phyloP scores from a whole-genome alignment of 1,140 invertebrate genomes.

The Vanessa tameamea region DNA sequence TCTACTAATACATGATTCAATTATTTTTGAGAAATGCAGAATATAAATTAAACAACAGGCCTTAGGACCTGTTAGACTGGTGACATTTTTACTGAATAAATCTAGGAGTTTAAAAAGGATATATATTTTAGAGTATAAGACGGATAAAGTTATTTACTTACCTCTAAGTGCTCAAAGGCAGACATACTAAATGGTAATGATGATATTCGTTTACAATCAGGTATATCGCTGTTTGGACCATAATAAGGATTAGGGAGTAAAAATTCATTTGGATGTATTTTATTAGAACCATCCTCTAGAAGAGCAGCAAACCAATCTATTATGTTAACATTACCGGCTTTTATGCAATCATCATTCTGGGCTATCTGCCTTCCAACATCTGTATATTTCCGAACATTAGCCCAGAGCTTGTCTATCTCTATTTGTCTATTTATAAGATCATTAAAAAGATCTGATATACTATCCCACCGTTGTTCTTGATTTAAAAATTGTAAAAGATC shows the following conservation, averaged over 20 bases:
- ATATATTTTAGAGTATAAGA: neutral
- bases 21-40: too few relatives aligned
- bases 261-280: conserved; percentile 56
- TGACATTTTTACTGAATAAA: too few relatives aligned
- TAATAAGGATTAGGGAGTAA: conserved; percentile 46
- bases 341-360: conserved; percentile 85
- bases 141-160: conserved; percentile 57
- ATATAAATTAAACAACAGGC: too few relatives aligned
- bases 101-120: too few relatives aligned
- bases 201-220: conserved; percentile 85
- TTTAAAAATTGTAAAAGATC: conserved; percentile 91
- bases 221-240: conserved; percentile 73
- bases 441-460: conserved; percentile 84
- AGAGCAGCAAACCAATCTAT: conserved; percentile 87
- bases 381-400: conserved; percentile 81
- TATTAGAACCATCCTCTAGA: conserved; percentile 77
- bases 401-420: conserved; percentile 84
- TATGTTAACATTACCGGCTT: conserved; percentile 83
- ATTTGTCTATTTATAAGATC: conserved; percentile 84
- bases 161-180: conserved; percentile 90
- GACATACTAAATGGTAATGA: conserved; percentile 88
- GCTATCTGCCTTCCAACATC: conserved; percentile 85
- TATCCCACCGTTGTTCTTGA: conserved; percentile 87
- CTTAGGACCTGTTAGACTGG: too few relatives aligned
- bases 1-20: too few relatives aligned